Conservation (phyloP, 1,140 invertebrate species). For the Monochamus saltuarius region DNA sequence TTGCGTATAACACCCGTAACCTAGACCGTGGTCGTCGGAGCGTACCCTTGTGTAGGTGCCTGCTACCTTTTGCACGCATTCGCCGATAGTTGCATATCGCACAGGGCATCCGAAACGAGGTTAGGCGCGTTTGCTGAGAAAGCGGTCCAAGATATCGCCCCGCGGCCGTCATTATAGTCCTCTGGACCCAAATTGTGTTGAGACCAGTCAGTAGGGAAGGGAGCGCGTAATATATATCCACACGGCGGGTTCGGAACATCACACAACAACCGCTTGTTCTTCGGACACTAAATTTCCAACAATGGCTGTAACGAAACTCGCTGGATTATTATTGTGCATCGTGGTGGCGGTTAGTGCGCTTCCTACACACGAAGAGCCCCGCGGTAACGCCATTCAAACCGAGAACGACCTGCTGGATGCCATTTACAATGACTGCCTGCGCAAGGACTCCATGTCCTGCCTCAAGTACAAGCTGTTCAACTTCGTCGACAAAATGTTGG, state of each 20-base stretch:
- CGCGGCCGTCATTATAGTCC: constrained; percentile 49
- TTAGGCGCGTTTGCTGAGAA: constrained; percentile 49
- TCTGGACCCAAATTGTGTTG: constrained; percentile 50
- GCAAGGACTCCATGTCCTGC: constrained; percentile 77
- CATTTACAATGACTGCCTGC: constrained; percentile 73
- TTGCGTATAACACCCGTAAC: constrained; percentile 7
- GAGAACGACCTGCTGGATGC: constrained; percentile 75
- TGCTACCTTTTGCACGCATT: constrained; percentile 4
- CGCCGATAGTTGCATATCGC: constrained; percentile 35
- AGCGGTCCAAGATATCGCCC: constrained; percentile 50
- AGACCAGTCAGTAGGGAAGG: constrained; percentile 41
- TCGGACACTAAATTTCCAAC: constrained; percentile 2
- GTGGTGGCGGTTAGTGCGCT: constrained; percentile 59
- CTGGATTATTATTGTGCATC: constrained; percentile 54
- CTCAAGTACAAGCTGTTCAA: constrained; percentile 82
- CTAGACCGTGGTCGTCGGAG: constrained; percentile 20
- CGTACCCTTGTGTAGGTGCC: not conserved
- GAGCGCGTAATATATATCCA: constrained; percentile 50
- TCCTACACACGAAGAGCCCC: constrained; percentile 64
- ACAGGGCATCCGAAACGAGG: constrained; percentile 45
- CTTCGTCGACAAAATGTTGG: constrained; percentile 78
- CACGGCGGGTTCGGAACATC: constrained; percentile 42
- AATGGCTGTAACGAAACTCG: constrained; percentile 41
- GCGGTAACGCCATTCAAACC: constrained; percentile 60
- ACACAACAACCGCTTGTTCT: constrained; percentile 34